A percentile compares a stretch with the other conserved stretches of the same genome.
These are phyloP conservation scores for Dufourea novaeangliae DNA, from an alignment of 1,140 invertebrate genomes.

Conservation along the genomic window DNA sequence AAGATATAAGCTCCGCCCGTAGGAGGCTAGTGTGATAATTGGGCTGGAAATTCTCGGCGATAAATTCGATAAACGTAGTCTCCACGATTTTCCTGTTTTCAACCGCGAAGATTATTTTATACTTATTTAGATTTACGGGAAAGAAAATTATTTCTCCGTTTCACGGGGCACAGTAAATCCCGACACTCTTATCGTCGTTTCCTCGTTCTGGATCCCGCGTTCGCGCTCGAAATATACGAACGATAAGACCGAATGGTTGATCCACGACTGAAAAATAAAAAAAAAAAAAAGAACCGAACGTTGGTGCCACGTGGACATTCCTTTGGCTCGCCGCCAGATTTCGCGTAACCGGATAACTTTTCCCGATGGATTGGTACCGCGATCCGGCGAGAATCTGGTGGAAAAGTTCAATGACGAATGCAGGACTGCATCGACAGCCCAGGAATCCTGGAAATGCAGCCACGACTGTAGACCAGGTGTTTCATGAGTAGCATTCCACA, in stretches of 20 bases:
- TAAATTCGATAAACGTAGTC: neutral
- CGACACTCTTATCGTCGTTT: conserved; percentile 7
- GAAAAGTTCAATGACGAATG: neutral
- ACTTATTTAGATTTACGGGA: no score
- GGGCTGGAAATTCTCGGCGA: neutral
- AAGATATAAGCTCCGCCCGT: neutral
- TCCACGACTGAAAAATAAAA: neutral
- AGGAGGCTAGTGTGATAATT: neutral
- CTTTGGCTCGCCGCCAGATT: conserved; percentile 2
- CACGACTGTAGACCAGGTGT: no score
- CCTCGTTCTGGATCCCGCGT: neutral
- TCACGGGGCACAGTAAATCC: conserved; percentile 13
- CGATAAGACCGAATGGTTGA: conserved; percentile 3
- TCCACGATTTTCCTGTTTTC: neutral
- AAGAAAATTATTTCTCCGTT: conserved; percentile 9
- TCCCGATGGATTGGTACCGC: neutral
- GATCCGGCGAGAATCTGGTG: neutral
- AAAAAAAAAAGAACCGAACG: no score
- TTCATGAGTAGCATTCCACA: no score
- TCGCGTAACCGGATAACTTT: neutral
- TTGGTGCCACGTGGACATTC: neutral
- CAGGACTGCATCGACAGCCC: neutral
- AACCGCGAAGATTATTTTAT: neutral
- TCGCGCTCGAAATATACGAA: conserved; percentile 8
- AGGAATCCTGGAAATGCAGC: neutral